Percentiles rank a stretch among this genome's conserved stretches.
Conservation (phyloP, 2,888 invertebrate species). For the Aspidapion aeneum region DNA sequence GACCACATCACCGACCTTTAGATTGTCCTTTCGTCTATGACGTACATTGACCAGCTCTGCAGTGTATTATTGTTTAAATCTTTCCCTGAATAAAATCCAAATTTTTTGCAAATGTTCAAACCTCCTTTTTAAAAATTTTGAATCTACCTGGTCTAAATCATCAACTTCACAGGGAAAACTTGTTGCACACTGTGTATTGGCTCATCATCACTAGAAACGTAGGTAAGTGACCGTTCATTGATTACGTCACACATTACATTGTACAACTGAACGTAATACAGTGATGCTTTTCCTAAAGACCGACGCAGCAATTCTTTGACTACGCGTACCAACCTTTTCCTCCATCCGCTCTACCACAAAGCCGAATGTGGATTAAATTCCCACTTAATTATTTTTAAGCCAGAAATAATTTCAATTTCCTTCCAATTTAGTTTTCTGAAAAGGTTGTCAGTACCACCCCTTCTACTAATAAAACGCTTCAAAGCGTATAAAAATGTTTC, state of each 20-base stretch:
- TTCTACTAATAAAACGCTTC: background rate
- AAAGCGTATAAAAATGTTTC: background rate
- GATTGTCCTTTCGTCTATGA: background rate
- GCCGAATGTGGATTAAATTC: background rate
- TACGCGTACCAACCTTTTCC: background rate
- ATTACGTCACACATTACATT: background rate
- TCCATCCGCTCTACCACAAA: background rate
- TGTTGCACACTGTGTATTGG: background rate
- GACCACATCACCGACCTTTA: background rate
- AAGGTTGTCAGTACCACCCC: background rate
- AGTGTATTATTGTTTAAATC: background rate
- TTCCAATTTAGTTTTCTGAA: background rate
- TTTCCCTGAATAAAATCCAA: background rate
- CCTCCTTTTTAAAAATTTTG: background rate
- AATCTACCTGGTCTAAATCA: background rate
- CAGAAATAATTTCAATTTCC: background rate
- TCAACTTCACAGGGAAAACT: too few relatives aligned
- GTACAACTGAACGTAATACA: background rate
- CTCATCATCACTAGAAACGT: background rate
- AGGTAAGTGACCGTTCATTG: background rate
- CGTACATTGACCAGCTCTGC: background rate
- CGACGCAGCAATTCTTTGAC: background rate
- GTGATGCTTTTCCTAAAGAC: background rate
- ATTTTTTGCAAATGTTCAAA: background rate
- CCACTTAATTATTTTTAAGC: background rate